Evolutionary conservation across 2,797 vertebrate genomes (phyloP).

Genomic region (Argentina silus): DNA sequence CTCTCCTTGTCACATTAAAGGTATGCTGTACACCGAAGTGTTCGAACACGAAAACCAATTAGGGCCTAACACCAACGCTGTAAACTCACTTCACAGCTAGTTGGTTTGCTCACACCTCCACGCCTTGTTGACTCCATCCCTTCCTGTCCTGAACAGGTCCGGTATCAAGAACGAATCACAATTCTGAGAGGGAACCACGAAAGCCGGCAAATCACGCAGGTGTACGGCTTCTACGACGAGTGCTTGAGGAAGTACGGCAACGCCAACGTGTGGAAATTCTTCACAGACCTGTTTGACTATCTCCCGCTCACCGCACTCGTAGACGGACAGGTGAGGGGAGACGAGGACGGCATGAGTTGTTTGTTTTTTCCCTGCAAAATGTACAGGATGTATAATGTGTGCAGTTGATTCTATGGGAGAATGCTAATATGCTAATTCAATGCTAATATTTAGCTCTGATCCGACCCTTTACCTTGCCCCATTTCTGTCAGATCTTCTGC

Average conservation of each 20-base stretch:
- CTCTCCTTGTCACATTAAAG: constrained; percentile 95
- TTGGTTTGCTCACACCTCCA: no score
- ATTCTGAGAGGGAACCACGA: constrained; percentile 95
- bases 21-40: constrained; percentile 61
- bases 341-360: neutral
- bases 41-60: no score
- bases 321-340: constrained; percentile 87
- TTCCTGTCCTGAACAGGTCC: constrained; percentile 75
- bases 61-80: no score
- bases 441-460: no score
- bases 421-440: no score
- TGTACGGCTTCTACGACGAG: constrained; percentile 96
- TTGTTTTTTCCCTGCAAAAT: no score
- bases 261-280: constrained; percentile 97
- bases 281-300: constrained; percentile 97
- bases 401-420: no score
- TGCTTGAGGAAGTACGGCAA: constrained; percentile 97
- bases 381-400: no score
- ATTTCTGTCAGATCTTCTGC: constrained; percentile 87
- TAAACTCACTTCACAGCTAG: neutral
- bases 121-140: neutral
- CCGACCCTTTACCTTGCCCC: neutral
- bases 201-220: constrained; percentile 96
- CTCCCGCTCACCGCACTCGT: constrained; percentile 95
- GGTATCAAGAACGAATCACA: constrained; percentile 94